Percentiles rank a stretch among this genome's conserved stretches.
These are phyloP conservation scores for Mesopsocus fuscifrons DNA, from an alignment of 2,888 invertebrate genomes.

Conservation along the genomic window DNA sequence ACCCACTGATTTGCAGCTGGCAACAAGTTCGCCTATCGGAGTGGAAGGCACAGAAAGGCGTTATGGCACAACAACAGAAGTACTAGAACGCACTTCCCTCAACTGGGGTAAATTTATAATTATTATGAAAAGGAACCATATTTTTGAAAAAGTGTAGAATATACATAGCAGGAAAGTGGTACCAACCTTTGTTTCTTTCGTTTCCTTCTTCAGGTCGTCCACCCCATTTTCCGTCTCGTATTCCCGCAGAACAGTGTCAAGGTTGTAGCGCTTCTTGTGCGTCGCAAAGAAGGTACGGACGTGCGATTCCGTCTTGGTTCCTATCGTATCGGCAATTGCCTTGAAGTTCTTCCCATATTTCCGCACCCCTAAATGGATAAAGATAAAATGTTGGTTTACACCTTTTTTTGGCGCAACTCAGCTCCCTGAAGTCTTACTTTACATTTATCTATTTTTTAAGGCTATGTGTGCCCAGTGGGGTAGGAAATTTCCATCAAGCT, in stretches of 20 bases:
- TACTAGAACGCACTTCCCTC: too few relatives aligned
- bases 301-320: constrained; percentile 88
- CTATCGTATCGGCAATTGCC: constrained; percentile 86
- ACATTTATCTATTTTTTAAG: too few relatives aligned
- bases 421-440: too few relatives aligned
- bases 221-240: constrained; percentile 58
- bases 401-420: too few relatives aligned
- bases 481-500: too few relatives aligned
- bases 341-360: constrained; percentile 62
- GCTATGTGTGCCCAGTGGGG: too few relatives aligned
- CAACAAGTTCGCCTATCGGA: too few relatives aligned
- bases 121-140: constrained; percentile 16
- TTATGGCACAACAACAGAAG: too few relatives aligned
- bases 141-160: constrained; percentile 4
- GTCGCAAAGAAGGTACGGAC: constrained; percentile 81
- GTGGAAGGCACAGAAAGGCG: too few relatives aligned
- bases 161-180: background rate
- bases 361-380: constrained; percentile 31
- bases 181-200: constrained; percentile 20
- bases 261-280: constrained; percentile 72
- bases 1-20: too few relatives aligned
- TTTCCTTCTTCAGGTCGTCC: constrained; percentile 28
- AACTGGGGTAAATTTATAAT: too few relatives aligned
- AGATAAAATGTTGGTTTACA: too few relatives aligned
- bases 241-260: constrained; percentile 71